Evolutionary conservation across 2,888 invertebrate genomes (phyloP), one percentile per base, ranked within the genome.

Genomic region (Cephonodes hylas): DNA sequence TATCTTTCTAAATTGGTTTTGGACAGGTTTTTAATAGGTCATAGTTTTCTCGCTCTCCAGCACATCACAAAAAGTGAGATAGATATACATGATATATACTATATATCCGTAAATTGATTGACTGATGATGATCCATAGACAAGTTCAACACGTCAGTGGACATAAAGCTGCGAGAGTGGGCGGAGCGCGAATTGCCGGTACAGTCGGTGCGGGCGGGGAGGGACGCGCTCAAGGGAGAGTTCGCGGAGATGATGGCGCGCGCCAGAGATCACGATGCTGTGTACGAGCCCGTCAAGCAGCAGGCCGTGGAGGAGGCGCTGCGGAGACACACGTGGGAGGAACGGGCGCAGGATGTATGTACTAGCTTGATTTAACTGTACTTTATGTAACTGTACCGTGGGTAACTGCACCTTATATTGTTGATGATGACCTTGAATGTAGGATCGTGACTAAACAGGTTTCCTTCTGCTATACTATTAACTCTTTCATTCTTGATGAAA

Each of bases 81-180:
- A n/a, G n/a, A n/a, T n/a, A n/a, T n/a, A n/a, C n/a, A n/a, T n/a
- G n/a, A n/a, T n/a, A n/a, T n/a, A n/a, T n/a, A n/a, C n/a, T n/a
- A n/a, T n/a, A n/a, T n/a, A n/a, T n/a, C n/a, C n/a, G n/a, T n/a
- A n/a, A n/a, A n/a, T n/a, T n/a, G n/a, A n/a, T n/a, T n/a, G n/a
- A n/a, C n/a, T n/a, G n/a, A n/a, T n/a, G n/a, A n/a, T n/a, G n/a
- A 38, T 42, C 59, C 31, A 0, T 79, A 96, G 96, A 96, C 80
- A 96, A 96, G 45, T 97, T 97, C 84, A 97, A 97, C 85, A 97
- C 97, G 0, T 94, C 96, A 44, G 96, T 97, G 20, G 99, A 99
- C 85, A 99, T 99, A 67, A 97, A 98, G 83, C 93, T 99, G 13
- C 96, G 97, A 66, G 97, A 99, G 75, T 99, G 99, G 99, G 97